Percentiles rank a stretch among this genome's conserved stretches.
These are phyloP conservation scores for Apotomis betuletana DNA, from an alignment of 2,888 invertebrate genomes.

Conservation along the genomic window DNA sequence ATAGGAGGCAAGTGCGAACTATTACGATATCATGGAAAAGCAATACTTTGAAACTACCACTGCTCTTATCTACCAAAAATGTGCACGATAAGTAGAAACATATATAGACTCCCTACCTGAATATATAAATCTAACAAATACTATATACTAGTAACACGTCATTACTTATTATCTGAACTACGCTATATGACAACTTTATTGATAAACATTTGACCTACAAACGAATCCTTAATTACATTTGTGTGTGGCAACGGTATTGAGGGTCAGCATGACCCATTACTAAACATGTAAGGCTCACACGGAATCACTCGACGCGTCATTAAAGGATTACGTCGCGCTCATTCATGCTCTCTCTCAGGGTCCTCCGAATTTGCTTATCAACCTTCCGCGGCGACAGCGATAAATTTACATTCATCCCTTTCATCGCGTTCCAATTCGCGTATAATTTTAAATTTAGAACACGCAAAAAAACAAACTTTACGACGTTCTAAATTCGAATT, in stretches of 20 bases:
- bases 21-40: no score
- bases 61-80: no score
- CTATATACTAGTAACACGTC: no score
- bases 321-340: slow-evolving; percentile 67
- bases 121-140: no score
- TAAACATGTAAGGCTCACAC: slow-evolving; percentile 17
- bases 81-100: no score
- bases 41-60: no score
- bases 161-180: no score
- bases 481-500: neutral
- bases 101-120: no score
- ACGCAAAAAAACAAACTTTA: neutral
- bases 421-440: slow-evolving; percentile 67
- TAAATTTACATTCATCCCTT: slow-evolving; percentile 81
- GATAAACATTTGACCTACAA: neutral
- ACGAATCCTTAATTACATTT: neutral
- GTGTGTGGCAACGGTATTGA: neutral
- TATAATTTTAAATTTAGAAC: slow-evolving; percentile 42
- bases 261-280: slow-evolving; percentile 5
- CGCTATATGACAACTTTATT: neutral
- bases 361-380: slow-evolving; percentile 69
- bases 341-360: slow-evolving; percentile 72
- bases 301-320: slow-evolving; percentile 67
- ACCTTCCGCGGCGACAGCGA: slow-evolving; percentile 73
- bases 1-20: no score